Evolutionary conservation across 2,888 invertebrate species (phyloP).

Genomic region (Polydrusus pterygomalis): DNA sequence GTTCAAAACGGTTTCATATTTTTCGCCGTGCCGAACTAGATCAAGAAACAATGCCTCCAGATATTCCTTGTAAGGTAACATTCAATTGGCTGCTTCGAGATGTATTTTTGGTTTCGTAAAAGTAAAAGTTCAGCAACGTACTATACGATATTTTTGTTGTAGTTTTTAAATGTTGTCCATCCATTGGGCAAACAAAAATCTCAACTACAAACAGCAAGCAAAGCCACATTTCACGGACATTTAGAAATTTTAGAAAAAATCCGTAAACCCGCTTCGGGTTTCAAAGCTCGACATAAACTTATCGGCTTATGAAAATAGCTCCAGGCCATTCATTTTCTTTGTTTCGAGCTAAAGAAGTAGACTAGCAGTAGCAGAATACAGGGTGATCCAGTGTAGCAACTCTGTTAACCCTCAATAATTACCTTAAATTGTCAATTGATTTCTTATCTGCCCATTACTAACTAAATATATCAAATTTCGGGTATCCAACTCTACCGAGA

Average conservation of each 20-base stretch:
- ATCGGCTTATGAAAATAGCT: conserved; percentile 41
- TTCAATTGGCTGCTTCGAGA: conserved; percentile 2
- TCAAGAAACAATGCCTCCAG: conserved; percentile 43
- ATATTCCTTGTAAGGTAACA: conserved; percentile 45
- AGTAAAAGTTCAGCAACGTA: not conserved
- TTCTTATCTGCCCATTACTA: too few species aligned
- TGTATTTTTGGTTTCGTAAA: conserved; percentile 17
- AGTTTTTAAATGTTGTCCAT: too few species aligned
- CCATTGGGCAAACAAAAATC: not conserved
- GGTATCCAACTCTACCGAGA: too few species aligned
- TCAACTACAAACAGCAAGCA: too few species aligned
- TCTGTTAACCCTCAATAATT: too few species aligned
- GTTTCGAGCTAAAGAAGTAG: not conserved
- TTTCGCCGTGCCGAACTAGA: conserved; percentile 40
- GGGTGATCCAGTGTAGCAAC: too few species aligned
- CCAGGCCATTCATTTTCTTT: conserved; percentile 14
- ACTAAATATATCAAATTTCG: too few species aligned
- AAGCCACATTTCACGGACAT: too few species aligned
- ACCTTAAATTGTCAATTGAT: too few species aligned
- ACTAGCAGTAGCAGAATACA: too few species aligned
- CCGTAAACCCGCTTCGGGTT: conserved; percentile 9
- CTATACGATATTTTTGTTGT: too few species aligned
- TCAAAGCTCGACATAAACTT: conserved; percentile 22
- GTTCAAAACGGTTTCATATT: conserved; percentile 33
- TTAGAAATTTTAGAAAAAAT: conserved; percentile 15